A percentile compares a stretch with the other conserved stretches of the same genome.
phyloP scores from a whole-genome alignment of 2,888 invertebrate species.

The Tortricodes alternella region DNA sequence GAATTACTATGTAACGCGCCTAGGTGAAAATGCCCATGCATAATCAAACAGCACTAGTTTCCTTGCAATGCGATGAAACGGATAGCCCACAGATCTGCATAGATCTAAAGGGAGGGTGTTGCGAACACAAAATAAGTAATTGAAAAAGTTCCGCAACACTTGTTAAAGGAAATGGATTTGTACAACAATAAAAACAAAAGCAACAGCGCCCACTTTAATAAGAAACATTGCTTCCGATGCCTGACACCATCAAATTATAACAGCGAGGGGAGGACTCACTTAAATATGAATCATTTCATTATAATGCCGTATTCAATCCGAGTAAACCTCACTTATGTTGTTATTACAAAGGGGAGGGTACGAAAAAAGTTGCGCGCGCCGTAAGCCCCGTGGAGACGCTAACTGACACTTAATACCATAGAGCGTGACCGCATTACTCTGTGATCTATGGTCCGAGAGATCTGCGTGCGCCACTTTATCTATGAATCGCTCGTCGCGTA shows the following conservation, averaged over 20 bases:
- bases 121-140: slow-evolving; percentile 25
- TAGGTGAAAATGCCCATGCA: neutral
- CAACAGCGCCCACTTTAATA: slow-evolving; percentile 78
- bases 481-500: slow-evolving; percentile 59
- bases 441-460: slow-evolving; percentile 78
- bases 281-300: slow-evolving; percentile 84
- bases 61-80: neutral
- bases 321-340: slow-evolving; percentile 80
- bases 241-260: slow-evolving; percentile 76
- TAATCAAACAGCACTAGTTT: slow-evolving; percentile 6
- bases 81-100: slow-evolving; percentile 4
- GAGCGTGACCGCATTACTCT: slow-evolving; percentile 81
- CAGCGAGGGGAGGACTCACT: slow-evolving; percentile 78
- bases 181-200: slow-evolving; percentile 64
- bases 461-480: slow-evolving; percentile 62
- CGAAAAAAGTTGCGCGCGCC: slow-evolving; percentile 65
- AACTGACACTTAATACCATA: slow-evolving; percentile 82
- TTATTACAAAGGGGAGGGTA: slow-evolving; percentile 75
- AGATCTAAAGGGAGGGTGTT: neutral
- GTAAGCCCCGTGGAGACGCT: slow-evolving; percentile 80
- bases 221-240: slow-evolving; percentile 79
- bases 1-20: neutral
- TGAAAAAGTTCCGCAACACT: slow-evolving; percentile 39
- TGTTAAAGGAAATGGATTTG: slow-evolving; percentile 36
- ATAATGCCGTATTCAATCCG: slow-evolving; percentile 82